Base-by-base conservation (phyloP, 2,113 vertebrate genomes). In the Ptyas mucosa region DNA sequence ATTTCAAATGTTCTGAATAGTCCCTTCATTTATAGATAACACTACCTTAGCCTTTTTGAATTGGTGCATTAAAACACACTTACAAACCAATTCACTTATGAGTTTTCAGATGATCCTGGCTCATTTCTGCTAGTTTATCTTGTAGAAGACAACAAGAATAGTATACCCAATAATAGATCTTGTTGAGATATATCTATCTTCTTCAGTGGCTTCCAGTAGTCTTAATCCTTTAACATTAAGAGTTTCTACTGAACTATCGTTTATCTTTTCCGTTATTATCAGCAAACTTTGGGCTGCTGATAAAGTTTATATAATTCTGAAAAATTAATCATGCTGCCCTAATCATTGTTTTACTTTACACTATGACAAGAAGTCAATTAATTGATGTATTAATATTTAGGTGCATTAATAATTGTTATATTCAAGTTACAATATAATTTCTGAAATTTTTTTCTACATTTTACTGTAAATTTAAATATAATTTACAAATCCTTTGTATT, bases 291-390 rank as follows among this genome's bases (percentile, higher is more conserved):
- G 88, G 89, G 4, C 86, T 93, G 91, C 21, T 75, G 64, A n/a
- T 26, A 89, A 85, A 8, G 11, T 94, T 93, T 91, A 53, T 52
- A 93, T 51, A 1, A 93, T 90, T 61, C 81, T 54, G 21, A 29
- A 23, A 85, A 91, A 91, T 64, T 34, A 75, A 14, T 52, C 5
- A 53, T 93, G 90, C 0, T 92, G 86, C 85, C 92, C 55, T 9
- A 5, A 64, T 91, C 87, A 93, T 23, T 5, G 1, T 23, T 92
- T 93, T 91, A 54, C 86, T 51, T 93, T 12, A 87, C 10, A 14
- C 55, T 43, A 87, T 95, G 96, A 96, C 95, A 95, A 90, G 96
- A 96, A 96, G 95, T 94, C 96, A 93, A 95, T 96, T 26, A 8
- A 52, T 15, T 94, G 95, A 96, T 96, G 12, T 2, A 96, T 94